A percentile compares a stretch with the other conserved stretches of the same genome.
phyloP scores from a whole-genome alignment of 2,113 vertebrate species.

The Rhineura floridana region DNA sequence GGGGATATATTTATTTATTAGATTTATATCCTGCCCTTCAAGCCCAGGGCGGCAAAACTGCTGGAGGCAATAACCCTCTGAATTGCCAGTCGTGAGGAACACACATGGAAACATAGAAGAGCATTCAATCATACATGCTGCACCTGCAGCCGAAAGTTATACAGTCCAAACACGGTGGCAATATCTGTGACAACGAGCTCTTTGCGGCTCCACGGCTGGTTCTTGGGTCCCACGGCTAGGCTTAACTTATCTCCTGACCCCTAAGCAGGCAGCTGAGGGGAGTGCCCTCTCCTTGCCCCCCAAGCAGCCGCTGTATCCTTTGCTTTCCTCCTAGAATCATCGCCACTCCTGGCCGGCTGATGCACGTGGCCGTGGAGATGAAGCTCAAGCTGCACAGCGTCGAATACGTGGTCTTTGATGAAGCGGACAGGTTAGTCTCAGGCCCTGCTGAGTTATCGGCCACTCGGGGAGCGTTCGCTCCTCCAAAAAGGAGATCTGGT shows the following conservation, averaged over 20 bases:
- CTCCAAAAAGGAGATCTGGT: no score
- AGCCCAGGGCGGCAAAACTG: no score
- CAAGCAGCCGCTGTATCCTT: not conserved
- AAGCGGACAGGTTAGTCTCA: constrained; percentile 90
- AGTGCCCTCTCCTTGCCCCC: not conserved
- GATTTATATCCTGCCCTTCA: no score
- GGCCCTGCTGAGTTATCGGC: not conserved
- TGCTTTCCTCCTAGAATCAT: constrained; percentile 83
- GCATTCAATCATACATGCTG: no score
- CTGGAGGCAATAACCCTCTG: no score
- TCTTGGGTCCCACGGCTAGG: not conserved
- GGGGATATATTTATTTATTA: not conserved
- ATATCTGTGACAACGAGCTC: not conserved
- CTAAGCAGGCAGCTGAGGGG: not conserved
- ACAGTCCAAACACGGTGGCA: no score
- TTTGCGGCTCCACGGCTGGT: not conserved
- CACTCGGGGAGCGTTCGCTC: not conserved
- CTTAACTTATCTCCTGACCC: no score
- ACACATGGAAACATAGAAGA: no score
- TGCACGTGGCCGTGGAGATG: constrained; percentile 93
- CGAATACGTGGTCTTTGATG: constrained; percentile 96
- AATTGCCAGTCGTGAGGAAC: no score
- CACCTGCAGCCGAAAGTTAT: no score
- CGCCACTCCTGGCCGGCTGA: constrained; percentile 93
- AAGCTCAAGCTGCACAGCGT: constrained; percentile 89